Conservation (phyloP, 2,113 vertebrate species). For the Larimichthys crocea region DNA sequence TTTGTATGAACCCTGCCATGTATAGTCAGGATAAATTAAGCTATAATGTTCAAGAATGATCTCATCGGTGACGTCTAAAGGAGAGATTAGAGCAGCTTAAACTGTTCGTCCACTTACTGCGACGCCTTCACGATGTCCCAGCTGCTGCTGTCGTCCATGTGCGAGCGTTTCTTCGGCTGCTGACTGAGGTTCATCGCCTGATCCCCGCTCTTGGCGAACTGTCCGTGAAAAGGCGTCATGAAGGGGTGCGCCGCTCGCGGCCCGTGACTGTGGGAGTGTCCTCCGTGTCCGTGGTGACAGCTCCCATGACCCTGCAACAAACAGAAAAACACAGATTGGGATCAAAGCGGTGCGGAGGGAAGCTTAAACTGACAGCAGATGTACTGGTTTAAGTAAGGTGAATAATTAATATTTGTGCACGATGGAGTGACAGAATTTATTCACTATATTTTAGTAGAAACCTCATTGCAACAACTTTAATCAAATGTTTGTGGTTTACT, state of each 20-base stretch:
- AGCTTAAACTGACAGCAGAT: not conserved
- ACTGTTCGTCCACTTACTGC: constrained; percentile 85
- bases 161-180: constrained; percentile 81
- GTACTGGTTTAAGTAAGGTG: not conserved
- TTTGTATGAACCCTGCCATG: too few species aligned
- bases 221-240: constrained; percentile 70
- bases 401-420: too few species aligned
- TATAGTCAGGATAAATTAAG: too few species aligned
- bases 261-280: constrained; percentile 81
- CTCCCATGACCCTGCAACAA: constrained; percentile 67
- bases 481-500: not conserved
- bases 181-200: constrained; percentile 75
- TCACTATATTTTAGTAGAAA: too few species aligned
- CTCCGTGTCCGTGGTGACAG: constrained; percentile 80
- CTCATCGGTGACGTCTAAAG: not conserved
- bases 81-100: too few species aligned
- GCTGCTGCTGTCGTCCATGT: constrained; percentile 88
- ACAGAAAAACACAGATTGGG: not conserved
- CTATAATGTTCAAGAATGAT: not conserved
- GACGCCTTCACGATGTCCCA: constrained; percentile 96
- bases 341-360: not conserved
- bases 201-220: constrained; percentile 64
- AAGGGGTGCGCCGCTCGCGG: constrained; percentile 73
- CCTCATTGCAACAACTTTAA: not conserved
- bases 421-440: too few species aligned